A percentile compares a stretch with the other conserved stretches of the same genome.
Conservation (phyloP, 53 echinoderm and acorn worm genomes). For the Crossaster papposus region DNA sequence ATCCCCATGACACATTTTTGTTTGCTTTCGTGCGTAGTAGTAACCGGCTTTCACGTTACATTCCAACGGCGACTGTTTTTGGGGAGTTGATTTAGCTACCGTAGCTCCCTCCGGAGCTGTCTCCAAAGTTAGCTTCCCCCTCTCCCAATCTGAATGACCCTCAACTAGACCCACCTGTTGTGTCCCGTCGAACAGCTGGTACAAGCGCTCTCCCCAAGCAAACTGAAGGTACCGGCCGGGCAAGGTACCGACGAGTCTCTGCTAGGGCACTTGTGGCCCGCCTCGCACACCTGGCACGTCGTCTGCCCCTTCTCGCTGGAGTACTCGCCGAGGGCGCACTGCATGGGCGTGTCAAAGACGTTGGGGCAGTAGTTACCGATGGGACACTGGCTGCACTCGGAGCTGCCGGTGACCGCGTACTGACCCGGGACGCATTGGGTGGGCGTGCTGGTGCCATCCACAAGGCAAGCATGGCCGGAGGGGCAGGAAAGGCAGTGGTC, state of each 20-base stretch:
- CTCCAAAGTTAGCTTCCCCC: not conserved
- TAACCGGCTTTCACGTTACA: too few relatives aligned
- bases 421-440: slow-evolving; percentile 78
- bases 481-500: slow-evolving; percentile 86
- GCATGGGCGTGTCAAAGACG: slow-evolving; percentile 79
- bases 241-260: slow-evolving; percentile 75
- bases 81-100: too few relatives aligned
- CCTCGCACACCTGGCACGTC: slow-evolving; percentile 76
- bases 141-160: too few relatives aligned
- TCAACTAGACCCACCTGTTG: slow-evolving; percentile 76
- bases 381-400: slow-evolving; percentile 74
- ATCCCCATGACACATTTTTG: too few relatives aligned
- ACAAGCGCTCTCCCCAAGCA: slow-evolving; percentile 78
- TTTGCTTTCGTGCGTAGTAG: too few relatives aligned
- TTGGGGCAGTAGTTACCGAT: slow-evolving; percentile 87
- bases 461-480: slow-evolving; percentile 76
- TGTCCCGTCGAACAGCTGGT: slow-evolving; percentile 75
- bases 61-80: too few relatives aligned
- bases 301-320: slow-evolving; percentile 81
- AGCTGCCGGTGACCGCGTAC: slow-evolving; percentile 87
- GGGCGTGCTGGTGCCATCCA: slow-evolving; percentile 70
- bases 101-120: not conserved
- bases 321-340: slow-evolving; percentile 85
- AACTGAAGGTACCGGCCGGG: slow-evolving; percentile 81
- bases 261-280: slow-evolving; percentile 80